A percentile compares a stretch with the other conserved stretches of the same genome.
Conservation (phyloP, 2,797 vertebrate genomes). For the Catharus ustulatus region DNA sequence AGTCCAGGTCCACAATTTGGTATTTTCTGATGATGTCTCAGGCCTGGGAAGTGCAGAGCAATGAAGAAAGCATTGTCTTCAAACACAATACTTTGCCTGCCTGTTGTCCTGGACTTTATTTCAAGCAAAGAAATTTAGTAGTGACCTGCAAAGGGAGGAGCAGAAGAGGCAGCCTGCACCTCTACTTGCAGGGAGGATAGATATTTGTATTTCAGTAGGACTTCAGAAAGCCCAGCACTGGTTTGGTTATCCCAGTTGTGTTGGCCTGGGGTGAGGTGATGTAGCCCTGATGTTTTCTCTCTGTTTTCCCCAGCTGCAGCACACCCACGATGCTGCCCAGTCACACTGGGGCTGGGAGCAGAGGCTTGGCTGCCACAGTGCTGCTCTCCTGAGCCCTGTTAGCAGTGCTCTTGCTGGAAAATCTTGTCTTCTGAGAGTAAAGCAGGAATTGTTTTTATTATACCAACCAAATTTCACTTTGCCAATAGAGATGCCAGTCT, state of each 20-base stretch:
- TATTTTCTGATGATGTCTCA: not conserved
- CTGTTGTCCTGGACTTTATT: not conserved
- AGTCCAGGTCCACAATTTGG: not conserved
- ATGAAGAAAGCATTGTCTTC: not conserved
- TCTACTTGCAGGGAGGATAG: not conserved
- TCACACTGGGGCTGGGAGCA: not conserved
- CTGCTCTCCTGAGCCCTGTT: not conserved
- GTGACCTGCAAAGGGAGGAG: not conserved
- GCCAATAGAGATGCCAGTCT: not conserved
- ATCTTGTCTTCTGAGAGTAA: not conserved
- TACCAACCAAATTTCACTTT: not conserved
- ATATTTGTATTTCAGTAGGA: not conserved
- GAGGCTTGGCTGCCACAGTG: not conserved
- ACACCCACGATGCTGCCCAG: not conserved
- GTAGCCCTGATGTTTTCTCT: accelerated
- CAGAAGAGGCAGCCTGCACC: not conserved
- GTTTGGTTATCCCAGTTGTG: not conserved
- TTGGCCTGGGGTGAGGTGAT: not conserved
- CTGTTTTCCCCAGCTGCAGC: not conserved
- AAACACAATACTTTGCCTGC: not conserved
- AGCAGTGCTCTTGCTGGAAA: not conserved
- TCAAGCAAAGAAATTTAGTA: not conserved
- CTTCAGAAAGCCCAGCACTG: not conserved
- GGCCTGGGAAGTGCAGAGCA: not conserved
- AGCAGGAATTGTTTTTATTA: not conserved